A percentile compares a stretch with the other conserved stretches of the same genome.
Conservation (phyloP, 1,140 invertebrate species). For the Panulirus ornatus region DNA sequence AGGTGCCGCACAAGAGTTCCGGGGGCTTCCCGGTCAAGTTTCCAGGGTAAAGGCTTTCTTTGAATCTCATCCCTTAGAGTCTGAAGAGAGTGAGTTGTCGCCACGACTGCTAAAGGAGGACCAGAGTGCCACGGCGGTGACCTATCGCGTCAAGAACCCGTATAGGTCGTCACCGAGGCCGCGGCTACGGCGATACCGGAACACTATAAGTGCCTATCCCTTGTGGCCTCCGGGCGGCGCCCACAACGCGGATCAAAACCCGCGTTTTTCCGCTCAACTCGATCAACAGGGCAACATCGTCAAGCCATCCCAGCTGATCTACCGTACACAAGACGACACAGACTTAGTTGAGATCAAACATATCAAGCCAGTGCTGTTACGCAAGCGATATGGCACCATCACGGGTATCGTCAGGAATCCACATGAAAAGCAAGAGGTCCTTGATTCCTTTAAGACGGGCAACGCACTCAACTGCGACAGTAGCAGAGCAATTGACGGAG, state of each 20-base stretch:
- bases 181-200: constrained; percentile 13
- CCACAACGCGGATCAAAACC: not conserved
- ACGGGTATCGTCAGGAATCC: not conserved
- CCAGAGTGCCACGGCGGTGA: constrained; percentile 8
- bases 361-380: not conserved
- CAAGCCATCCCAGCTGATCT: not conserved
- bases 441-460: not conserved
- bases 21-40: constrained; percentile 13
- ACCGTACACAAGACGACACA: not conserved
- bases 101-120: not conserved
- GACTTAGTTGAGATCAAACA: not conserved
- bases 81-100: not conserved
- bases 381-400: constrained; percentile 23
- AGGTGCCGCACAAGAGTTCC: not conserved
- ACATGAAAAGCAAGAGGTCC: not conserved
- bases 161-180: not conserved
- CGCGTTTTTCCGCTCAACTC: not conserved
- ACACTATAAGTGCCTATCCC: constrained; percentile 41
- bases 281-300: constrained; percentile 5
- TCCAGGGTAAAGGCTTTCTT: constrained; percentile 42
- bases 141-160: constrained; percentile 12
- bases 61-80: constrained; percentile 14
- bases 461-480: too few species aligned
- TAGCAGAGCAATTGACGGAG: too few species aligned
- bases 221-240: constrained; percentile 3